phyloP scores from a whole-genome alignment of 1,140 invertebrate species.

The Drosophila grimshawi region DNA sequence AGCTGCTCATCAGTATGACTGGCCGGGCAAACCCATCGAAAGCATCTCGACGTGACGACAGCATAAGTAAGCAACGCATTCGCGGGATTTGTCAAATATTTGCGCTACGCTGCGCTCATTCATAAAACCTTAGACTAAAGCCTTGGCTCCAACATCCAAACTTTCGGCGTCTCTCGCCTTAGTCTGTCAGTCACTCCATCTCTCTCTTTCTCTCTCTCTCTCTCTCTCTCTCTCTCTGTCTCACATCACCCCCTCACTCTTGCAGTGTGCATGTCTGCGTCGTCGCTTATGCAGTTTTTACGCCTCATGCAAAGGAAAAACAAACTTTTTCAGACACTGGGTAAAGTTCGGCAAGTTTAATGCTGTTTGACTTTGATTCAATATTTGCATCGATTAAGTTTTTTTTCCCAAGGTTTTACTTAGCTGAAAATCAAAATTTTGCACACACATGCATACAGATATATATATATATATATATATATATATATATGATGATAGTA shows the following conservation, averaged over 20 bases:
- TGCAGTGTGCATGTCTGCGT: conserved; percentile 14
- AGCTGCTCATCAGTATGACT: conserved; percentile 55
- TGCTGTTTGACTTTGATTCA: conserved; percentile 81
- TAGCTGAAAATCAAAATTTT: conserved; percentile 37
- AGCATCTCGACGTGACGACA: conserved; percentile 60
- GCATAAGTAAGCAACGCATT: conserved; percentile 81
- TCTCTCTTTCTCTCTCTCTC: conserved; percentile 22
- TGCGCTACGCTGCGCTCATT: conserved; percentile 76
- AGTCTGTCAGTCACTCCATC: conserved; percentile 26
- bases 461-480: neutral
- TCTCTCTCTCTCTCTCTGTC: neutral
- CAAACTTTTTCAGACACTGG: conserved; percentile 52
- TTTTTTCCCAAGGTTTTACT: conserved; percentile 49
- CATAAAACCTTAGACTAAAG: conserved; percentile 42
- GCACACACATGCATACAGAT: conserved; percentile 15
- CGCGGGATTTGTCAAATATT: conserved; percentile 82
- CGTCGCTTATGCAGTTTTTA: conserved; percentile 50
- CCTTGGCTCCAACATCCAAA: conserved; percentile 25
- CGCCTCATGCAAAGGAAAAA: conserved; percentile 53
- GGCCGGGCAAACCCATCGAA: conserved; percentile 26
- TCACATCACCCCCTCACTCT: conserved; percentile 20
- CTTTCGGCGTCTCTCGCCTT: conserved; percentile 4
- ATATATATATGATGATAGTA: conserved; percentile 5
- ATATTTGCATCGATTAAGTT: conserved; percentile 81
- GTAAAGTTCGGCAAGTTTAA: conserved; percentile 78